These are phyloP conservation scores for Drosophila jambulina DNA, from an alignment of 1,140 invertebrate species.

Conservation along the genomic window DNA sequence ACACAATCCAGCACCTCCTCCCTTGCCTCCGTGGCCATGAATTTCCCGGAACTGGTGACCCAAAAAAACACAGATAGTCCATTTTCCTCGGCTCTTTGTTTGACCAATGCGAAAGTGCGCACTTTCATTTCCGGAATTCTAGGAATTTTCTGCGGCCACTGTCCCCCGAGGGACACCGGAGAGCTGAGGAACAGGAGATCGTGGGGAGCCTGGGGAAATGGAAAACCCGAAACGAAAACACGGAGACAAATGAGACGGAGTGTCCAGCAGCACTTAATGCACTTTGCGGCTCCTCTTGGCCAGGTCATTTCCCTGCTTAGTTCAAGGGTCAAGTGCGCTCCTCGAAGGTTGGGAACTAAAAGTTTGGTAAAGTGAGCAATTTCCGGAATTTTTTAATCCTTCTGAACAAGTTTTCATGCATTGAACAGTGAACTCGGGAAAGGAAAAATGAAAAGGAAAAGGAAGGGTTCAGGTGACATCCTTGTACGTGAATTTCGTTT, in stretches of 20 bases:
- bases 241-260: conserved; percentile 28
- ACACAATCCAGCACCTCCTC: conserved; percentile 10
- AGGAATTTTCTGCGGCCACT: conserved; percentile 29
- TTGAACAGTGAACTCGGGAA: too few relatives aligned
- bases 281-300: conserved; percentile 16
- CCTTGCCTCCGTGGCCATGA: not conserved
- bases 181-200: not conserved
- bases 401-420: not conserved
- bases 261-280: conserved; percentile 26
- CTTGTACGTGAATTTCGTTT: too few relatives aligned
- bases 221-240: conserved; percentile 4
- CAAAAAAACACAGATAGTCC: conserved; percentile 47
- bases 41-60: conserved; percentile 10
- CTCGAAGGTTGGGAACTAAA: not conserved
- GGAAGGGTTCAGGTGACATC: too few relatives aligned
- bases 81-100: conserved; percentile 8
- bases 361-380: not conserved
- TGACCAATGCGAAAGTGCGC: conserved; percentile 58
- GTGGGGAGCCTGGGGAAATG: not conserved
- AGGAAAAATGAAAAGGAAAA: too few relatives aligned
- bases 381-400: not conserved
- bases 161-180: conserved; percentile 9
- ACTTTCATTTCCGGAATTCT: conserved; percentile 73
- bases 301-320: not conserved
- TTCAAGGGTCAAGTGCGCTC: conserved; percentile 5